Conservation (phyloP, 2,888 invertebrate genomes). For the Phyllotreta striolata region DNA sequence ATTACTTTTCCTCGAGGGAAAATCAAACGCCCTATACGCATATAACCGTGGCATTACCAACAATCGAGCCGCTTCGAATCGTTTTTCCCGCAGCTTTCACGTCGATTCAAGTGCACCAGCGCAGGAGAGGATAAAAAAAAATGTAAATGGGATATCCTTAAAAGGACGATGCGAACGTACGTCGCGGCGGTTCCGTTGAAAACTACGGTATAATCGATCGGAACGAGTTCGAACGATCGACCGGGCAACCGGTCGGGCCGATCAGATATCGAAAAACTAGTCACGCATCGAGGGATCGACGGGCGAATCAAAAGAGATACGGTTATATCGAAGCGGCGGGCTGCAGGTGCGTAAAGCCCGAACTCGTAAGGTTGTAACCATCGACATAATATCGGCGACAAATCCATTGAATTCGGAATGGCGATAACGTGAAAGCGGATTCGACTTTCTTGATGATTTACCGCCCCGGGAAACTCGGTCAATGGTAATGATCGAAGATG, state of each 20-base stretch:
- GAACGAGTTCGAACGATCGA: conserved; percentile 36
- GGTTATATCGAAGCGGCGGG: conserved; percentile 22
- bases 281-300: conserved; percentile 27
- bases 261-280: conserved; percentile 33
- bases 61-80: neutral
- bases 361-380: neutral
- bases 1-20: conserved; percentile 15
- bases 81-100: conserved; percentile 13
- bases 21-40: too few relatives aligned
- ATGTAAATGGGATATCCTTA: conserved; percentile 20
- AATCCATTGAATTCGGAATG: too few relatives aligned
- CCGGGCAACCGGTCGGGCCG: conserved; percentile 29
- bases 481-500: too few relatives aligned
- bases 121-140: conserved; percentile 5
- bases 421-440: too few relatives aligned
- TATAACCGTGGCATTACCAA: conserved; percentile 8
- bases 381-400: neutral
- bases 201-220: conserved; percentile 27
- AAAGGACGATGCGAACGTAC: conserved; percentile 7
- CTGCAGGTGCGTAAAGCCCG: neutral
- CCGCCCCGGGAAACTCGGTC: too few relatives aligned
- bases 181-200: conserved; percentile 24
- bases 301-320: conserved; percentile 22
- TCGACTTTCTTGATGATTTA: too few relatives aligned
- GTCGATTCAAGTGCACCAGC: conserved; percentile 3